A percentile compares a stretch with the other conserved stretches of the same genome.
Conservation (phyloP, 2,113 vertebrate genomes). For the Equus przewalskii region DNA sequence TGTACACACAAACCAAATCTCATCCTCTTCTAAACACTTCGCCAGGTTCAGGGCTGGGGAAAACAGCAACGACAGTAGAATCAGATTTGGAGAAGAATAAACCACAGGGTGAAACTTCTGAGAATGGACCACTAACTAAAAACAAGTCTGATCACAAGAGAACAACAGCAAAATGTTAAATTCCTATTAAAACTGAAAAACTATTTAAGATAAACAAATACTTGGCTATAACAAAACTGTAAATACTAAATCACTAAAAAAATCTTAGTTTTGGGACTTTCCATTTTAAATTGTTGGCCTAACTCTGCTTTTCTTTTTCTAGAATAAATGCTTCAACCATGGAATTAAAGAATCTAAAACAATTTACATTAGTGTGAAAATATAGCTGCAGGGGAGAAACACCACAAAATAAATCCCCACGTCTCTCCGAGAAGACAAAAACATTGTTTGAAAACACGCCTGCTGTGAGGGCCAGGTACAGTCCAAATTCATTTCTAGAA, state of each 20-base stretch:
- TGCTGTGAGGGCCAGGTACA: slow-evolving; percentile 31
- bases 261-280: background rate
- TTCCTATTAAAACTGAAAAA: background rate
- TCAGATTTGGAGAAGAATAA: background rate
- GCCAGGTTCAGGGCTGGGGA: background rate
- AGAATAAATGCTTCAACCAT: background rate
- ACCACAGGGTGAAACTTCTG: background rate
- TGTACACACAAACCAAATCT: background rate
- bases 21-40: background rate
- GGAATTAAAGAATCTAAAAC: slow-evolving; percentile 50
- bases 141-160: background rate
- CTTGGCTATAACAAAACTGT: background rate
- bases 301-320: slow-evolving; percentile 30
- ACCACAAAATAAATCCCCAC: slow-evolving; percentile 37
- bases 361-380: slow-evolving; percentile 19
- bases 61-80: background rate
- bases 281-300: slow-evolving; percentile 10
- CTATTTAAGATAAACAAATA: background rate
- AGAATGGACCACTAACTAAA: background rate
- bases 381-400: background rate
- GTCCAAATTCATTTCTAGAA: slow-evolving; percentile 61
- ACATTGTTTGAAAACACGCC: background rate
- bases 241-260: background rate
- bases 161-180: background rate
- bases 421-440: slow-evolving; percentile 18